phyloP scores from a whole-genome alignment of 2,888 invertebrate species.

The Bedellia somnulentella region DNA sequence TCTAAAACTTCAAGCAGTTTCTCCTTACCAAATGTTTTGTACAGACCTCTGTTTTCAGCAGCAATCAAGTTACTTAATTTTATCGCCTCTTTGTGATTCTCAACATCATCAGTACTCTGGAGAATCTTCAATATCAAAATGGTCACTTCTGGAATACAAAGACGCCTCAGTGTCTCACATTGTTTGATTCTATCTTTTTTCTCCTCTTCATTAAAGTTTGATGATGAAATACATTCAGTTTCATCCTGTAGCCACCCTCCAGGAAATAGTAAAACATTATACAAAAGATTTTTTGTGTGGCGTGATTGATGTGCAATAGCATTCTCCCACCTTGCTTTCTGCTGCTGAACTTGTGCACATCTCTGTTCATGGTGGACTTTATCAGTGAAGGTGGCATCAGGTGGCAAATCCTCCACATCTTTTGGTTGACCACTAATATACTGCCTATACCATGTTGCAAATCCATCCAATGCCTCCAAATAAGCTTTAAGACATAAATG shows the following conservation, averaged over 20 bases:
- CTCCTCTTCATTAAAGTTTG: slow-evolving; percentile 43
- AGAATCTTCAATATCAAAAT: slow-evolving; percentile 79
- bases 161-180: slow-evolving; percentile 71
- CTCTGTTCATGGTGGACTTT: slow-evolving; percentile 87
- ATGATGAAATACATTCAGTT: slow-evolving; percentile 48
- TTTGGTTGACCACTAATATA: slow-evolving; percentile 79
- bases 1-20: slow-evolving; percentile 75
- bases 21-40: slow-evolving; percentile 78
- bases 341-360: slow-evolving; percentile 76
- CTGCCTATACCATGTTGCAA: slow-evolving; percentile 86
- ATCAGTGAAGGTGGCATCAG: slow-evolving; percentile 77
- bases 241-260: slow-evolving; percentile 89
- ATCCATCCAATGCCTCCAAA: slow-evolving; percentile 83
- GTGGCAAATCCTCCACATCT: slow-evolving; percentile 61
- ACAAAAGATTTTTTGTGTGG: slow-evolving; percentile 76
- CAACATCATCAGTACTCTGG: slow-evolving; percentile 72
- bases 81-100: slow-evolving; percentile 68
- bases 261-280: slow-evolving; percentile 86
- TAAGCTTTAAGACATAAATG: slow-evolving; percentile 87
- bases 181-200: slow-evolving; percentile 65
- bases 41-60: slow-evolving; percentile 76
- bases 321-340: slow-evolving; percentile 74
- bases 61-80: slow-evolving; percentile 80
- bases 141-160: slow-evolving; percentile 83
- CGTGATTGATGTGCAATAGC: slow-evolving; percentile 71